Base-by-base conservation (phyloP, 2,888 invertebrate species). In the Adela reaumurella region DNA sequence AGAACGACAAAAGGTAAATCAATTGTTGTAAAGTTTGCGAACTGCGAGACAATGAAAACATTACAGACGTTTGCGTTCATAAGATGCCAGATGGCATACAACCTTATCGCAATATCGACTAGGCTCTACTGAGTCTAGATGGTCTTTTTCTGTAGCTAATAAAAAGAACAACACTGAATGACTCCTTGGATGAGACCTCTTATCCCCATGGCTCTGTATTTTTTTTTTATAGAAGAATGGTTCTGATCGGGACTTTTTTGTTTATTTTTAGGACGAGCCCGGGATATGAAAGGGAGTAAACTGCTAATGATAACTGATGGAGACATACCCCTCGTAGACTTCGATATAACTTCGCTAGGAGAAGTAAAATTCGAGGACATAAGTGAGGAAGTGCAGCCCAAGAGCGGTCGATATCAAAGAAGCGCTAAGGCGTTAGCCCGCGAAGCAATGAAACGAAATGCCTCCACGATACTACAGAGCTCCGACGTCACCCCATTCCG, bases 241-340 rank as follows among this genome's bases (percentile, higher is more conserved):
- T 20, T 19, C 10, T 20, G 19, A 19, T 11, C 19, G 19, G 47
- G 10, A 18, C 5, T 17, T n/a, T 71, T 76, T 76, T n/a, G n/a
- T 76, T 67, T 74, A 69, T 77, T 77, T 77, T 71, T 77, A 77
- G 77, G 77, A 62, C 55, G 51, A 56, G 58, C 57, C 53, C 62
- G 61, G 56, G 60, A 63, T 58, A 62, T 57, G 56, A 58, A 58
- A 56, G 61, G 60, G 51, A 63, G 62, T 50, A 60, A 54, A 57
- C 46, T 60, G 45, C 50, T 60, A 56, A 59, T 63, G 52, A 51
- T 60, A 49, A 58, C 60, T 49, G 55, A 46, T 53, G 51, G 50
- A 55, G 35, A 35, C 35, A 14, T 35, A 14, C 35, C 4, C 35
- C 4, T 35, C 35, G 35, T 35, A 35, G 35, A 35, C 35, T 35